Evolutionary conservation across 2,797 vertebrate genomes (phyloP), one percentile per base, ranked within the genome.

Genomic region (Ataeniobius toweri): DNA sequence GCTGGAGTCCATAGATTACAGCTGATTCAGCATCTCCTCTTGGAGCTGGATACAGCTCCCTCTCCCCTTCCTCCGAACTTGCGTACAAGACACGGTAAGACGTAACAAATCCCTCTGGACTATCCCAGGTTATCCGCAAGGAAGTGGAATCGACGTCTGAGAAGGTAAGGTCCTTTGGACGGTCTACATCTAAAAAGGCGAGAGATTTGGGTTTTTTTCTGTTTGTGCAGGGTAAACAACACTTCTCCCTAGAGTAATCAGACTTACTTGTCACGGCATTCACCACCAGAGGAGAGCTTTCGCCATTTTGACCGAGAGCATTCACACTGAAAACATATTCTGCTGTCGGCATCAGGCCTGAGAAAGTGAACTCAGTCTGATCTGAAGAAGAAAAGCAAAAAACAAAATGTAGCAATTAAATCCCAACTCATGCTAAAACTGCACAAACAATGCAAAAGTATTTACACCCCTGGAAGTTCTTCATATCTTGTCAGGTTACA

Each of bases 81-180:
- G 96, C 96, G 93, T 98, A 99, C 82, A 97, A 93, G 90, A 99
- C 96, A 87, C 94, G 95, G 93, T 99, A 99, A 39, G 96, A 95
- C 9, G 97, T 97, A 78, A 99, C 98, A 71, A 95, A 95, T 88
- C 98, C 98, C 86, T 99, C 98, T 0, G 98, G 98, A 93, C 97
- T 97, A 93, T 99, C 97, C 98, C 98, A 99, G 80, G 95, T 94
- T 95, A 99, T 97, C 87, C 94, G 95, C 96, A 99, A 96, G 77
- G 98, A 97, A 93, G 97, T 96, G 82, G 97, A 97, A 95, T 98
- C 97, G 74, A 99, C 94, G 69, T 99, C 97, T 77, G 97, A 96
- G 96, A 99, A 99, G 92, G 94, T 92, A 93, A 99, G 94, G 96
- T 97, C 97, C 93, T 97, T 99, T 82, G 98, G 98, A 85, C 93